Conservation (phyloP, 1,140 invertebrate genomes). For the Diprion similis region DNA sequence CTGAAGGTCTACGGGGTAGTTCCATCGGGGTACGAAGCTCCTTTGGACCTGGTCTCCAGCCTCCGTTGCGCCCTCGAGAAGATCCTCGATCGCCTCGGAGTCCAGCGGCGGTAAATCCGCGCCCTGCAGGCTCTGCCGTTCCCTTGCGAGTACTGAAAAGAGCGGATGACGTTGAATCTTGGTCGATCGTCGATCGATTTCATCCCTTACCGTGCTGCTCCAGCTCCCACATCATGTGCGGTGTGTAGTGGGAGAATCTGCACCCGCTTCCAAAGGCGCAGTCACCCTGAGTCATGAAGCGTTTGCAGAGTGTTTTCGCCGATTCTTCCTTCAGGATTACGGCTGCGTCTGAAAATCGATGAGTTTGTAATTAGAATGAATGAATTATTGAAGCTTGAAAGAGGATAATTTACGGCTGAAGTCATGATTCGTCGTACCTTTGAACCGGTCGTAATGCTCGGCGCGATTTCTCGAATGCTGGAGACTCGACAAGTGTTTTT, state of each 20-base stretch:
- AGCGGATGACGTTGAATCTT: too few species aligned
- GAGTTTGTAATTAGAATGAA: conserved; percentile 15
- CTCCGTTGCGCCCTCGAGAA: background rate
- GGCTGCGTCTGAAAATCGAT: conserved; percentile 62
- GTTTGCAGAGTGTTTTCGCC: conserved; percentile 66
- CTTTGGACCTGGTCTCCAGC: background rate
- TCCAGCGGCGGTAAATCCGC: background rate
- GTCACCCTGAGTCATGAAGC: conserved; percentile 61
- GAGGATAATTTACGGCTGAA: conserved; percentile 12
- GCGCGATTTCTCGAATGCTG: conserved; percentile 67
- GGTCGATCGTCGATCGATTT: too few species aligned
- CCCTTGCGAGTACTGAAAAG: background rate
- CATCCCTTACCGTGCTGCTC: conserved; percentile 61
- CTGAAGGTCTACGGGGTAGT: conserved; percentile 59
- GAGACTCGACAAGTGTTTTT: conserved; percentile 70
- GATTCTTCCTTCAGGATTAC: conserved; percentile 67
- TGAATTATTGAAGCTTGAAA: conserved; percentile 14
- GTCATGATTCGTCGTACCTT: conserved; percentile 64
- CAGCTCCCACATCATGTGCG: conserved; percentile 63
- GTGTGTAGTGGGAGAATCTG: conserved; percentile 70
- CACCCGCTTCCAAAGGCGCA: conserved; percentile 70
- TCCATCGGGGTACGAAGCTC: conserved; percentile 56
- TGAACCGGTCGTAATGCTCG: conserved; percentile 68
- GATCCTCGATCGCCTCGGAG: background rate
- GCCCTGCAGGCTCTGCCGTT: background rate